phyloP scores from a whole-genome alignment of 1,140 invertebrate genomes.

The Manduca sexta region DNA sequence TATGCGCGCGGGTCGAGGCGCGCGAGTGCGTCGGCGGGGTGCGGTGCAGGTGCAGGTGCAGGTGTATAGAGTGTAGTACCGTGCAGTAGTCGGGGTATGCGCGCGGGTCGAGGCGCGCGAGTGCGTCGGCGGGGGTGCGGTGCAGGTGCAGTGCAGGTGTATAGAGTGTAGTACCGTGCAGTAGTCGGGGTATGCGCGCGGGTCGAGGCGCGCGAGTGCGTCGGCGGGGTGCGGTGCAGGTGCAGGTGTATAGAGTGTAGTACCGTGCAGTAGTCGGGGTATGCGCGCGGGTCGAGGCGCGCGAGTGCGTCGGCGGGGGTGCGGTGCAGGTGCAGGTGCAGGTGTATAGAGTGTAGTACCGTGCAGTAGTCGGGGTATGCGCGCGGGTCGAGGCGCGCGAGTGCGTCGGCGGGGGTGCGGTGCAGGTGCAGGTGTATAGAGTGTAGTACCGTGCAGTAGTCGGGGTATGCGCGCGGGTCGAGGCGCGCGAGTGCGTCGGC shows the following conservation, averaged over 20 bases:
- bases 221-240: constrained; percentile 81
- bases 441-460: too few species aligned
- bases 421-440: background rate
- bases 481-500: too few species aligned
- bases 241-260: too few species aligned
- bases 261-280: too few species aligned
- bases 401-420: background rate
- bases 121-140: constrained; percentile 76
- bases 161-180: constrained; percentile 21
- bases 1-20: constrained; percentile 84
- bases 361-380: background rate
- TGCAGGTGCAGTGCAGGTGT: constrained; percentile 82
- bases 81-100: constrained; percentile 87
- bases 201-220: constrained; percentile 78
- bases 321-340: too few species aligned
- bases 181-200: constrained; percentile 89
- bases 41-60: constrained; percentile 87
- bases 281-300: too few species aligned
- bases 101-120: constrained; percentile 78
- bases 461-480: too few species aligned
- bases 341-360: too few species aligned
- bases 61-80: constrained; percentile 11
- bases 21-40: constrained; percentile 76
- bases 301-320: too few species aligned
- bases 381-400: background rate